Evolutionary conservation across 2,113 vertebrate genomes (phyloP), one percentile per base, ranked within the genome.

Genomic region (Motacilla tschutschensis): DNA sequence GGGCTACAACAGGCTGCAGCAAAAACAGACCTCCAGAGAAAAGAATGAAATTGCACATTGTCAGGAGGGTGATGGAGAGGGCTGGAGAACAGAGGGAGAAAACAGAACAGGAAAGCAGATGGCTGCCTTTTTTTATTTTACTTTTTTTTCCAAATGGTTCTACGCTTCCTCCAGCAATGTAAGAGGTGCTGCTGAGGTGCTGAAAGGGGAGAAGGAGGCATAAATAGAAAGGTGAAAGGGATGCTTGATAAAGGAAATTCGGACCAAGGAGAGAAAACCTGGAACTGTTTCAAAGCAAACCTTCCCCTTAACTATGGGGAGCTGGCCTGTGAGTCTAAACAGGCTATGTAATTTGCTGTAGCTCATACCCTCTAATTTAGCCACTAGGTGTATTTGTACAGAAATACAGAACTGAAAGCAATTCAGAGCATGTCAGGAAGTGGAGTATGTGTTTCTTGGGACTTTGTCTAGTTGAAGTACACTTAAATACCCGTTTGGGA

Each of bases 311-410:
- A 91, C 72, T 83, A n/a, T 35, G 59, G 84, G 44, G 60, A 88
- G 35, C 17, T 0, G 20, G 66, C 35, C 54, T 75, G 29, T 83
- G 60, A 75, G 38, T 48, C 72, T 48, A 54, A 86, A 69, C 70
- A 44, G 24, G 47, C 65, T 78, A 53, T 94, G 63, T 92, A 95
- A 96, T 96, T 95, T 95, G 40, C 79, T 87, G 36, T n/a, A 84
- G 69, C 12, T 87, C 15, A 1, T 64, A 51, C 62, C 47, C 47
- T 90, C 48, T 92, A 93, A 93, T 91, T 93, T 85, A 88, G 43
- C 64, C 47, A 60, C 85, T 91, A 88, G 84, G 72, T 92, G 79
- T 89, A 78, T 90, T 93, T 73, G 33, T 79, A 63, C 64, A 84
- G 47, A 93, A 88, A 86, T 69, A 60, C 6, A 17, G 71, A 86